phyloP scores from a whole-genome alignment of 1,140 invertebrate species.

The Eumaeus atala region DNA sequence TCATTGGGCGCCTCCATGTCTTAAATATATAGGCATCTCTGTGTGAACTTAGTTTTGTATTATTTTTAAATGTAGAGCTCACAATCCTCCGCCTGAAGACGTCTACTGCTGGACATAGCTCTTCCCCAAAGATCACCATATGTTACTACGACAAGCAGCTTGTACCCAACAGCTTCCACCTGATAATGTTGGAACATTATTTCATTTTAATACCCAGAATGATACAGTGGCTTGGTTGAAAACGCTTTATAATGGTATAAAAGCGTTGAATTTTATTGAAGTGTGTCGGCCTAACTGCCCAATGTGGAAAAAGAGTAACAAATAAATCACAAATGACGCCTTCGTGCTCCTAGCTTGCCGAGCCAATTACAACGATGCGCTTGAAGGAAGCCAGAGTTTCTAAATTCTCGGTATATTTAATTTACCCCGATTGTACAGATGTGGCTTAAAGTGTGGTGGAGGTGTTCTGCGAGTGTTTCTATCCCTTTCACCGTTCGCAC shows the following conservation, averaged over 20 bases:
- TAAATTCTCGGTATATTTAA: slow-evolving; percentile 73
- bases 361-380: slow-evolving; percentile 71
- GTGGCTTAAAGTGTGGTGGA: slow-evolving; percentile 16
- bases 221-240: background rate
- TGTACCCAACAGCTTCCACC: no score
- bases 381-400: slow-evolving; percentile 72
- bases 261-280: slow-evolving; percentile 27
- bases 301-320: slow-evolving; percentile 40
- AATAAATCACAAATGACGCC: slow-evolving; percentile 63
- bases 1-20: no score
- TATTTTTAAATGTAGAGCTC: no score
- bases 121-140: no score
- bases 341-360: slow-evolving; percentile 54
- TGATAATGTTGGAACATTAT: no score
- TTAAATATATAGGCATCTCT: no score
- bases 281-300: slow-evolving; percentile 32
- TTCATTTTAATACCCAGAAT: background rate
- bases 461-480: slow-evolving; percentile 6
- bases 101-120: no score
- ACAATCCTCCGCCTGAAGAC: no score
- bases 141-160: no score
- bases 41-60: no score
- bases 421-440: slow-evolving; percentile 58
- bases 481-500: background rate
- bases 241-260: slow-evolving; percentile 5